Evolutionary conservation across 2,113 vertebrate genomes (phyloP), one percentile per base, ranked within the genome.

Genomic region (Cyphomyrus discorhynchus): DNA sequence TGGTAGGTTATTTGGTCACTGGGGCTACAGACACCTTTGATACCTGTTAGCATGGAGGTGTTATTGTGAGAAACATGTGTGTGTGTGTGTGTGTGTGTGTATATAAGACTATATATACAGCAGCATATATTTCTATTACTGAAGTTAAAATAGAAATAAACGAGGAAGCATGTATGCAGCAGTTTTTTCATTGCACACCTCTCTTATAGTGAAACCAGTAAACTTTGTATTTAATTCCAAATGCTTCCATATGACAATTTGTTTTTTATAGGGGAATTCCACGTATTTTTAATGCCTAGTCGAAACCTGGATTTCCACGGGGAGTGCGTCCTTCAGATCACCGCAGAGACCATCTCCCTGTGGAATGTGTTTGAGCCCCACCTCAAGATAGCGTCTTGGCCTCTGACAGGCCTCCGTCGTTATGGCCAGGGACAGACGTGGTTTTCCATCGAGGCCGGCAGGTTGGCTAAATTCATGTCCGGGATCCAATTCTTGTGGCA

Each of bases 391-490:
- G 93, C 95, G 90, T 97, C 96, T 46, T 97, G 97, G 97, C 97
- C 96, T 13, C 90, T 97, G 45, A 97, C 95, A 35, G 95, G 96
- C 90, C 96, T 97, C 47, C 95, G 96, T 89, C 95, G 96, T 88
- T 97, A 97, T 0, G 96, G 97, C 87, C 93, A 96, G 35, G 97
- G 96, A 91, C 94, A 96, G 0, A 95, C 96, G 3, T 97, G 97
- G 96, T 97, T 97, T 93, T 97, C 97, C 0, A 97, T 97, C 93
- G 96, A 97, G 95, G 97, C 97, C 2, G 97, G 96, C 42, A 97
- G 97, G 97, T 97, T 91, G 89, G 95, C 94, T 82, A 82, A 45
- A 45, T 45, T 56, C 42, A 15, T 1, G 45, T 10, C n/a, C 21
- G 2, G 3, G 7, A 52, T 49, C 17, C 5, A 31, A 31, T 70